Percentiles rank a stretch among this genome's conserved stretches.
These are phyloP conservation scores for Trachemys scripta DNA, from an alignment of 2,113 vertebrate genomes.

Conservation along the genomic window DNA sequence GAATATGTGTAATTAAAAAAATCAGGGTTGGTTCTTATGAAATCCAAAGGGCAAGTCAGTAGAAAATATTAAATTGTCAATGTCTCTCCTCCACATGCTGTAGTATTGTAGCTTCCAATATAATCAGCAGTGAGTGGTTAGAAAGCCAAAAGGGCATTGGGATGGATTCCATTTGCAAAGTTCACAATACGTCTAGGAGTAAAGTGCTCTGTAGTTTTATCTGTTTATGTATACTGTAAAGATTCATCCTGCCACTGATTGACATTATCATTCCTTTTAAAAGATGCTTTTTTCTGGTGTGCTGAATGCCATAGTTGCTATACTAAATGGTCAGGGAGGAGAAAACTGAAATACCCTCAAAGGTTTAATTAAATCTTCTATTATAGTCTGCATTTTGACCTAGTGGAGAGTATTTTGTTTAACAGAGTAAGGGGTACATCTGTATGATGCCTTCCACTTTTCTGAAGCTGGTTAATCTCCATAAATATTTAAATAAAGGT, in stretches of 20 bases:
- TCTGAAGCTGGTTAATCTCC: conserved; percentile 20
- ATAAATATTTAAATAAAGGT: conserved; percentile 57
- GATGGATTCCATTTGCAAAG: neutral
- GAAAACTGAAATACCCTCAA: conserved; percentile 56
- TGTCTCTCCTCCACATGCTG: neutral
- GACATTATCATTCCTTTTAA: conserved; percentile 49
- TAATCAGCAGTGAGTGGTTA: neutral
- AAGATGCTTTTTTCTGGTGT: conserved; percentile 40
- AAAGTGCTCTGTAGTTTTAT: conserved; percentile 3
- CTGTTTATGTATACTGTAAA: conserved; percentile 25
- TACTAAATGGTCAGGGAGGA: conserved; percentile 27
- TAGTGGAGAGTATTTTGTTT: conserved; percentile 58
- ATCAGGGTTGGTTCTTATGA: neutral
- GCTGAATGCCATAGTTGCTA: conserved; percentile 36
- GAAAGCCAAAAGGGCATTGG: neutral
- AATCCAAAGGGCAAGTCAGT: neutral
- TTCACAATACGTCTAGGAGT: neutral
- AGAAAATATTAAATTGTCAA: neutral
- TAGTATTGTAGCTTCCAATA: neutral
- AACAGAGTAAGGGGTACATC: conserved; percentile 11
- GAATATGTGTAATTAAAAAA: neutral
- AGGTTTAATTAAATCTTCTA: conserved; percentile 59
- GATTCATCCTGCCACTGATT: neutral
- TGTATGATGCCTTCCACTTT: conserved; percentile 44
- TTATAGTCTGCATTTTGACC: conserved; percentile 27